These are phyloP conservation scores for Diadema setosum DNA, from an alignment of 35 echinoderm and acorn worm species.

Conservation along the genomic window DNA sequence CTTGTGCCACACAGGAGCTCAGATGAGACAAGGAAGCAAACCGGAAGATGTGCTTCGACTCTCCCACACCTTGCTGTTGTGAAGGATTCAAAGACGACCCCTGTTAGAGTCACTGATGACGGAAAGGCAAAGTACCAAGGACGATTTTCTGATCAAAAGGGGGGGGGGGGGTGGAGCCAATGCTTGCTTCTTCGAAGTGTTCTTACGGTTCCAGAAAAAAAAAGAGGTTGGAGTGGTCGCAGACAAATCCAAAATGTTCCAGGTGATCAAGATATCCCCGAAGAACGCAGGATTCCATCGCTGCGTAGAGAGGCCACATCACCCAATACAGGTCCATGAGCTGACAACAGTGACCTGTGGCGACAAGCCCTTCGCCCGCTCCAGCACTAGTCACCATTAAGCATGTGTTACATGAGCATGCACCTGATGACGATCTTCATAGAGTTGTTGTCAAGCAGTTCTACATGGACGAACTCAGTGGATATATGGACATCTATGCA, in stretches of 20 bases:
- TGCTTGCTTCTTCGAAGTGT: too few species aligned
- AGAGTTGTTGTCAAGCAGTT: conserved; percentile 55
- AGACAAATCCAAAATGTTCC: conserved; percentile 81
- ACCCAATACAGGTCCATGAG: conserved; percentile 74
- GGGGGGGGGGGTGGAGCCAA: too few species aligned
- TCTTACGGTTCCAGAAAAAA: conserved; percentile 36
- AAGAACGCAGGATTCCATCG: conserved; percentile 63
- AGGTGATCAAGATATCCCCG: conserved; percentile 39
- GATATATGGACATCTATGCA: conserved; percentile 38
- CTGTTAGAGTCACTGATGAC: not conserved
- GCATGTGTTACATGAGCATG: conserved; percentile 51
- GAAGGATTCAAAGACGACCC: not conserved
- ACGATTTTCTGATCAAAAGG: too few species aligned
- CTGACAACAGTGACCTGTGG: not conserved
- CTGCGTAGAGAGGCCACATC: conserved; percentile 62
- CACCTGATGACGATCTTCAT: conserved; percentile 45
- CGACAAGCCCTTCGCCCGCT: conserved; percentile 59
- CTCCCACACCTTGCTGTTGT: conserved; percentile 20
- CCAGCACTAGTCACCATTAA: conserved; percentile 55
- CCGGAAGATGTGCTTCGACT: conserved; percentile 10
- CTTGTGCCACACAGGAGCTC: not conserved
- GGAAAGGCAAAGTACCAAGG: not conserved
- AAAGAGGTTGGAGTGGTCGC: conserved; percentile 73
- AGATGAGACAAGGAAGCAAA: not conserved
- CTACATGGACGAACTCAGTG: conserved; percentile 65